phyloP scores from a whole-genome alignment of 2,888 invertebrate genomes.

The Ectobius pallidus region DNA sequence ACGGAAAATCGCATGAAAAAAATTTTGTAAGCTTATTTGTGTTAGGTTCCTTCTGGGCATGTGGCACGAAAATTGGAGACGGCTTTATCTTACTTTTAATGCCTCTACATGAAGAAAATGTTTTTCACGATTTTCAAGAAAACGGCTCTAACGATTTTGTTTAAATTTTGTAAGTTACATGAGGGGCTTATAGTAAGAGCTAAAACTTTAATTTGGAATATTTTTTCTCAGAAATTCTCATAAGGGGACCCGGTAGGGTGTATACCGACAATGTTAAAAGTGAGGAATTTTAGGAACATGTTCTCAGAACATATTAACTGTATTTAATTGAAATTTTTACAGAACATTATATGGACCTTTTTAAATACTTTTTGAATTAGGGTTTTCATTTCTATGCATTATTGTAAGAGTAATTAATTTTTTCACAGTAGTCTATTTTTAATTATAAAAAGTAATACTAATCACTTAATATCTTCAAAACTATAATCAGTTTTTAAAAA shows the following conservation, averaged over 20 bases:
- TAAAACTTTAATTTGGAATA: too few relatives aligned
- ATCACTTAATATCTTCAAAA: neutral
- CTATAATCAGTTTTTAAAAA: neutral
- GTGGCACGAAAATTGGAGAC: too few relatives aligned
- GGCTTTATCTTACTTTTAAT: too few relatives aligned
- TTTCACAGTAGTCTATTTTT: neutral
- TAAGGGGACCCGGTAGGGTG: neutral
- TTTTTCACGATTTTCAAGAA: too few relatives aligned
- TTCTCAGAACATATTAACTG: neutral
- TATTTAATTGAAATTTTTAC: neutral
- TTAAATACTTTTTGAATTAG: neutral
- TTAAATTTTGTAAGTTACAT: too few relatives aligned
- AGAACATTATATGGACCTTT: neutral
- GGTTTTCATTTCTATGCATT: neutral
- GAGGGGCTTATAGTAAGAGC: too few relatives aligned
- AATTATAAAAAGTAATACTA: neutral
- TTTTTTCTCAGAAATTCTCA: too few relatives aligned
- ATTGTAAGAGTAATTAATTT: neutral
- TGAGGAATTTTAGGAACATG: neutral
- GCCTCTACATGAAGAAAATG: too few relatives aligned
- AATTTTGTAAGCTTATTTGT: too few relatives aligned
- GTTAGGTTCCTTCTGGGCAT: too few relatives aligned
- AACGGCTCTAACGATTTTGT: too few relatives aligned
- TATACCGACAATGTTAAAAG: neutral
- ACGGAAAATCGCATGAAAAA: too few relatives aligned